A percentile compares a stretch with the other conserved stretches of the same genome.
phyloP scores from a whole-genome alignment of 2,888 invertebrate species.

The Lithophane socia region DNA sequence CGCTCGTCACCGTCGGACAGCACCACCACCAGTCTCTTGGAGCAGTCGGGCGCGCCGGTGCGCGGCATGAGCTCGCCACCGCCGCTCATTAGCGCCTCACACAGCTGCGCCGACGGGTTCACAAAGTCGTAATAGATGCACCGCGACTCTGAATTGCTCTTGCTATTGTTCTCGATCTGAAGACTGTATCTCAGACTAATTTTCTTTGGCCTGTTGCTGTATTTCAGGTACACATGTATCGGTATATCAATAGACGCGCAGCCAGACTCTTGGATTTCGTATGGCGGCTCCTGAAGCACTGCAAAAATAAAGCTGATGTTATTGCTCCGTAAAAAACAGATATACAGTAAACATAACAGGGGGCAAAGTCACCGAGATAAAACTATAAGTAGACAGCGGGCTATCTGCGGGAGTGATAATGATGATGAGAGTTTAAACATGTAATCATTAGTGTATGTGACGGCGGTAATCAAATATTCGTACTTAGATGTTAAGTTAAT shows the following conservation, averaged over 20 bases:
- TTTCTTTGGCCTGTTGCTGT: constrained; percentile 84
- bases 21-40: constrained; percentile 77
- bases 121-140: constrained; percentile 86
- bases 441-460: constrained; percentile 56
- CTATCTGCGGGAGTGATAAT: constrained; percentile 80
- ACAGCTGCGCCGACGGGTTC: constrained; percentile 83
- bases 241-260: constrained; percentile 87
- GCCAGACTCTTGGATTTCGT: constrained; percentile 89
- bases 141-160: constrained; percentile 82
- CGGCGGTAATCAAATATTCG: constrained; percentile 31
- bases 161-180: constrained; percentile 83
- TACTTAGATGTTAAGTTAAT: constrained; percentile 16
- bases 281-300: constrained; percentile 89
- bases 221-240: constrained; percentile 87
- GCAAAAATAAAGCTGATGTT: constrained; percentile 72
- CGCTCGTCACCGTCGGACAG: constrained; percentile 76
- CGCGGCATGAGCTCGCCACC: constrained; percentile 84
- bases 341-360: constrained; percentile 58
- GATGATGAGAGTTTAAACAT: constrained; percentile 76
- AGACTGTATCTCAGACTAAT: constrained; percentile 85
- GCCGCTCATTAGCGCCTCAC: constrained; percentile 82
- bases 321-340: constrained; percentile 68
- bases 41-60: constrained; percentile 68
- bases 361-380: constrained; percentile 75
- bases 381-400: constrained; percentile 70